Percentiles rank a stretch among this genome's conserved stretches.
Conservation (phyloP, 2,113 vertebrate species). For the Hippoglossus stenolepis region DNA sequence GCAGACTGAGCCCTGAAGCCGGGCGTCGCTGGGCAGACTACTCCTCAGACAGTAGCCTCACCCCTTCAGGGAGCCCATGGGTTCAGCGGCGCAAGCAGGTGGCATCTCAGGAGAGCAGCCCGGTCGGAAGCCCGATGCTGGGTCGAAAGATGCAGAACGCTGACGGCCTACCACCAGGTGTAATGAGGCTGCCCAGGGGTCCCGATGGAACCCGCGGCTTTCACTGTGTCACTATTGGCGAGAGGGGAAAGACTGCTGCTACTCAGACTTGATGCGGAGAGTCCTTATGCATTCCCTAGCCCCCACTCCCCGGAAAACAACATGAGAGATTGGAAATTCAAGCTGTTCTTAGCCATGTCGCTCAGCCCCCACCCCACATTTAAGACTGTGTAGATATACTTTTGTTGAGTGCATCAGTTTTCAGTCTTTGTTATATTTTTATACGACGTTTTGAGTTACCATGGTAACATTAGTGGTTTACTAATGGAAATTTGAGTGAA, state of each 20-base stretch:
- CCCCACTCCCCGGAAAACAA: constrained; percentile 20
- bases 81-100: constrained; percentile 93
- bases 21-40: constrained; percentile 90
- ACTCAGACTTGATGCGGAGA: constrained; percentile 77
- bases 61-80: constrained; percentile 96
- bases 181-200: constrained; percentile 90
- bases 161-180: constrained; percentile 90
- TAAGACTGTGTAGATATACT: constrained; percentile 70
- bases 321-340: constrained; percentile 11
- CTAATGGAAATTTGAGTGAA: constrained; percentile 67
- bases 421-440: constrained; percentile 80
- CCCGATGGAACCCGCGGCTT: constrained; percentile 95
- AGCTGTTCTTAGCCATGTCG: constrained; percentile 43
- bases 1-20: constrained; percentile 80
- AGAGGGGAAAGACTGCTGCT: constrained; percentile 81
- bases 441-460: constrained; percentile 72
- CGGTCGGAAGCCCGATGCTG: constrained; percentile 88
- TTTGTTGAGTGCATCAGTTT: constrained; percentile 65
- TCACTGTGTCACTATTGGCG: constrained; percentile 77
- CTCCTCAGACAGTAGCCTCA: constrained; percentile 94
- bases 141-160: constrained; percentile 89
- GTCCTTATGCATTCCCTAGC: constrained; percentile 11
- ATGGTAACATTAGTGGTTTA: constrained; percentile 66
- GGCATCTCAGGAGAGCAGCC: constrained; percentile 90
- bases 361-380: constrained; percentile 48